Conservation (phyloP, 2,888 invertebrate species). For the Amphipoea oculea region DNA sequence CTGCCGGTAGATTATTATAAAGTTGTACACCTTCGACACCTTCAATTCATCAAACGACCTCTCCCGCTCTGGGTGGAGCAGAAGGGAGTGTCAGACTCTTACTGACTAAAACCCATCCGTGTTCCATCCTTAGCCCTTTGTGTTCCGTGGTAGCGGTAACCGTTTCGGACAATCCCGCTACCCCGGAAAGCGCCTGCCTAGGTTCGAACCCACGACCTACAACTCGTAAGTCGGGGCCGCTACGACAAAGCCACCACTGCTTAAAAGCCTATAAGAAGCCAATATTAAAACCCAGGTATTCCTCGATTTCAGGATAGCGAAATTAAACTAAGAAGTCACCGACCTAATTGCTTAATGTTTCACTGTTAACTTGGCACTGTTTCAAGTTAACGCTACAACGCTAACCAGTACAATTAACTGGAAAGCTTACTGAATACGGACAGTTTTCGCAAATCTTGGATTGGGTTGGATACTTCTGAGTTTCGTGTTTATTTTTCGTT, state of each 20-base stretch:
- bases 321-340: constrained; percentile 37
- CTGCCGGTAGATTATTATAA: too few species aligned
- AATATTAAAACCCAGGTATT: neutral
- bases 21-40: too few species aligned
- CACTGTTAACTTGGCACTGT: constrained; percentile 53
- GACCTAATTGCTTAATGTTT: constrained; percentile 56
- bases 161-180: too few species aligned
- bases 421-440: constrained; percentile 40
- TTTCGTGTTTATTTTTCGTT: constrained; percentile 12
- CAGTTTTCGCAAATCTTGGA: constrained; percentile 31
- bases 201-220: too few species aligned
- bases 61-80: too few species aligned
- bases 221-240: too few species aligned
- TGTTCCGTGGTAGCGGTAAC: too few species aligned
- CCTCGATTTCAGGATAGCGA: neutral
- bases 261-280: neutral
- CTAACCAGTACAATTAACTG: constrained; percentile 55
- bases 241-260: neutral
- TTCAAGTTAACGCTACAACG: constrained; percentile 47
- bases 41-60: too few species aligned
- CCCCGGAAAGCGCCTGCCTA: too few species aligned
- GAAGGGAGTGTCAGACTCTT: too few species aligned
- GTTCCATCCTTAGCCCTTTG: too few species aligned
- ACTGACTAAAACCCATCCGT: too few species aligned
- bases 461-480: constrained; percentile 5